Evolutionary conservation across 2,797 vertebrate genomes (phyloP).

Genomic region (Ateles fusciceps): DNA sequence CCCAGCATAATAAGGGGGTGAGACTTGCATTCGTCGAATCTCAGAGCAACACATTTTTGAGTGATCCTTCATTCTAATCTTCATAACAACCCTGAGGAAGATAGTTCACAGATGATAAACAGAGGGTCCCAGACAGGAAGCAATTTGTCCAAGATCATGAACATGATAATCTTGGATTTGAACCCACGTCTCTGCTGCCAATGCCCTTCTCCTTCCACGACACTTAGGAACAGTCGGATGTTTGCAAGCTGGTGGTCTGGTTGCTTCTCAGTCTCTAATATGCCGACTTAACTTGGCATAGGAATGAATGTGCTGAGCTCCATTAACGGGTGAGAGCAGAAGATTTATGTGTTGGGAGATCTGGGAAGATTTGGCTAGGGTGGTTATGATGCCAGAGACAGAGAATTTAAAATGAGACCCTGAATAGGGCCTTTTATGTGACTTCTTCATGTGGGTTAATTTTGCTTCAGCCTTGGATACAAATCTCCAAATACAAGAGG

Average conservation of each 20-base stretch:
- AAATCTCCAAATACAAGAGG: neutral
- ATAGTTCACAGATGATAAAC: neutral
- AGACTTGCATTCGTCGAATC: neutral
- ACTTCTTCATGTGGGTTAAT: neutral
- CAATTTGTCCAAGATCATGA: neutral
- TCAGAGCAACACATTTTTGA: neutral
- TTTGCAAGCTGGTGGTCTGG: conserved; percentile 52
- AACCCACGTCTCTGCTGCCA: neutral
- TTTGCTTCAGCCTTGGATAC: neutral
- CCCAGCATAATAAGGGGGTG: neutral
- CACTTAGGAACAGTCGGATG: neutral
- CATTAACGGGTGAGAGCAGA: neutral
- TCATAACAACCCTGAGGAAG: neutral
- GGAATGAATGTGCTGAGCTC: neutral
- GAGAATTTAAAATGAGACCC: neutral
- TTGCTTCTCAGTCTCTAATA: conserved; percentile 32
- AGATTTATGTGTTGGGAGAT: neutral
- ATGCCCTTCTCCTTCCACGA: neutral
- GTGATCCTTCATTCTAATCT: neutral
- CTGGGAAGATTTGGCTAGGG: neutral
- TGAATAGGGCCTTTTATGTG: neutral
- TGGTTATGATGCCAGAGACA: neutral
- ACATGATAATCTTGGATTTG: neutral
- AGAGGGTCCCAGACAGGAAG: neutral
- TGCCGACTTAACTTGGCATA: neutral